A percentile compares a stretch with the other conserved stretches of the same genome.
phyloP scores from a whole-genome alignment of 2,113 vertebrate genomes.

The Nematolebias whitei region DNA sequence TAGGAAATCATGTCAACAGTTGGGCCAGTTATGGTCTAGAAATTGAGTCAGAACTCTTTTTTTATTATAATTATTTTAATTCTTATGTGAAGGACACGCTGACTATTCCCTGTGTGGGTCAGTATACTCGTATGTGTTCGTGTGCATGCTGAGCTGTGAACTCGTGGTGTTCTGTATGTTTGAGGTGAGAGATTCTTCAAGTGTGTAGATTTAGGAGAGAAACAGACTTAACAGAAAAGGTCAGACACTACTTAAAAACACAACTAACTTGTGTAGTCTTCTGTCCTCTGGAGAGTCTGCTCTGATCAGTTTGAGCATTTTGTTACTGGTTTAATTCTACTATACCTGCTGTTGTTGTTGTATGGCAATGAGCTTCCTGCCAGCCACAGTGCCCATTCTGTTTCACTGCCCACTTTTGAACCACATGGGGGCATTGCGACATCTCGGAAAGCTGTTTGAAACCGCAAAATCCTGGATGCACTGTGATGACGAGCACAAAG shows the following conservation, averaged over 20 bases:
- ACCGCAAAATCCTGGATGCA: slow-evolving; percentile 53
- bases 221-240: slow-evolving; percentile 44
- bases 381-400: slow-evolving; percentile 71
- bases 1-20: background rate
- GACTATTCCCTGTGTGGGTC: slow-evolving; percentile 45
- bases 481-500: slow-evolving; percentile 71
- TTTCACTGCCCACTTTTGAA: slow-evolving; percentile 68
- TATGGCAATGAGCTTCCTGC: slow-evolving; percentile 74
- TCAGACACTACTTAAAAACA: slow-evolving; percentile 51
- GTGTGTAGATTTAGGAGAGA: slow-evolving; percentile 36
- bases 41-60: background rate
- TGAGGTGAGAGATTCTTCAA: slow-evolving; percentile 25
- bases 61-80: background rate
- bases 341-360: slow-evolving; percentile 48
- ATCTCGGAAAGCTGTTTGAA: slow-evolving; percentile 52
- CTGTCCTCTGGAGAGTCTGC: slow-evolving; percentile 45
- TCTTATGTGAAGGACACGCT: slow-evolving; percentile 6
- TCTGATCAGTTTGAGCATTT: slow-evolving; percentile 52
- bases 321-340: slow-evolving; percentile 70
- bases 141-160: slow-evolving; percentile 47
- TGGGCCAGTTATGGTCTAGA: slow-evolving; percentile 10
- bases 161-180: slow-evolving; percentile 10
- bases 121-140: slow-evolving; percentile 20
- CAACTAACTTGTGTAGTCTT: slow-evolving; percentile 58
- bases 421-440: slow-evolving; percentile 54